These are phyloP conservation scores for Eueides isabella DNA, from an alignment of 1,140 invertebrate genomes.

Conservation along the genomic window DNA sequence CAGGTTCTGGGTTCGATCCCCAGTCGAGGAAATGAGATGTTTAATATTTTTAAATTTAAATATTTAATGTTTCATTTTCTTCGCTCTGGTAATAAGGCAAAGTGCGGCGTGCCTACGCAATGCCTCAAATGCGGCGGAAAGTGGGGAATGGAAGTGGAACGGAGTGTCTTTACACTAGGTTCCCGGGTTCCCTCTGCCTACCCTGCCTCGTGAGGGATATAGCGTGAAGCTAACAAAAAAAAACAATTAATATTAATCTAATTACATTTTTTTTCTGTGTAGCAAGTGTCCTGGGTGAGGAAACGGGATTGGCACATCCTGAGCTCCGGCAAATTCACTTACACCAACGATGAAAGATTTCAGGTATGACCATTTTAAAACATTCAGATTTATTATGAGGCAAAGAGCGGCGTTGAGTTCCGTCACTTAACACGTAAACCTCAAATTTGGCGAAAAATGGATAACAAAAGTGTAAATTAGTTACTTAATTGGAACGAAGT, in stretches of 20 bases:
- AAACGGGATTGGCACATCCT: constrained; percentile 95
- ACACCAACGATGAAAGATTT: constrained; percentile 96
- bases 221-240: neutral
- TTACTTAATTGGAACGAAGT: too few species aligned
- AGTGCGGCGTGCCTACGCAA: neutral
- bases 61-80: neutral
- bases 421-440: neutral
- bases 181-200: neutral
- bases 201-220: neutral
- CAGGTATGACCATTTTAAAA: constrained; percentile 73
- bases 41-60: too few species aligned
- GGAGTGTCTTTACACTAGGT: neutral
- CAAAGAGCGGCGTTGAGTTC: too few species aligned
- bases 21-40: neutral
- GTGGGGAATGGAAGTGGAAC: neutral
- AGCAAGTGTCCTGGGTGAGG: constrained; percentile 95
- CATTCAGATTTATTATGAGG: too few species aligned
- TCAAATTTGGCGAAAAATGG: neutral
- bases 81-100: neutral
- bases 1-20: neutral
- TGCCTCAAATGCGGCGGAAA: neutral
- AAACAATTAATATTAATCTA: neutral
- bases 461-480: neutral
- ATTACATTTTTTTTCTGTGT: constrained; percentile 40
- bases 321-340: constrained; percentile 94